Evolutionary conservation across 2,113 vertebrate genomes (phyloP), one percentile per base, ranked within the genome.

Genomic region (Raja brachyura): DNA sequence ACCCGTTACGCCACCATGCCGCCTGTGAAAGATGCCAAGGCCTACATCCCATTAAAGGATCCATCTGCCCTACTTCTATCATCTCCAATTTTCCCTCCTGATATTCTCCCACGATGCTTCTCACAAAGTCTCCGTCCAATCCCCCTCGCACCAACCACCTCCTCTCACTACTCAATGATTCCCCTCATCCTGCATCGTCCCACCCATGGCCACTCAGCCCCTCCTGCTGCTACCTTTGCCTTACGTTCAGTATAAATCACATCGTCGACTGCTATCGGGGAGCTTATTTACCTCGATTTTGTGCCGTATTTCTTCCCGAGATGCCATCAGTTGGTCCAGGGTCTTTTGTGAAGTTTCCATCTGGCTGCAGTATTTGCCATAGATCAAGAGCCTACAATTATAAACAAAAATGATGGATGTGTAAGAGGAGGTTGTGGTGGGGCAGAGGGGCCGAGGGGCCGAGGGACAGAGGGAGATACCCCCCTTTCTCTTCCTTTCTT

Each of bases 321-420:
- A 97, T 86, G 97, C 97, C 0, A 99, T 97, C 68, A 99, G 97
- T 93, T 98, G 97, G 93, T 98, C 98, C 95, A 99, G 96, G 0
- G 97, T 98, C 94, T 97, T 98, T 96, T 99, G 99, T 18, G 98
- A 98, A 0, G 97, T 97, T 61, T 99, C 99, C 98, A 99, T 98
- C 95, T 96, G 98, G 95, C 99, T 99, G 96, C 98, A 99, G 96
- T 99, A 99, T 93, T 97, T 98, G 18, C 98, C 98, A 0, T 99
- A 99, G 95, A 99, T 98, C 95, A 99, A 95, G 94, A 99, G 96
- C 96, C 99, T 99, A 18, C 6, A 31, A 86, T 31, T 28, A 13
- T 14, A 63, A 6, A 25, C 22, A 93, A 2, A 39, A 93, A 73
- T 95, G 16, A 68, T 16, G 66, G 66, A 16, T 14, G 16, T 5